phyloP scores from a whole-genome alignment of 2,113 vertebrate species.

The Leucopternis melanops region DNA sequence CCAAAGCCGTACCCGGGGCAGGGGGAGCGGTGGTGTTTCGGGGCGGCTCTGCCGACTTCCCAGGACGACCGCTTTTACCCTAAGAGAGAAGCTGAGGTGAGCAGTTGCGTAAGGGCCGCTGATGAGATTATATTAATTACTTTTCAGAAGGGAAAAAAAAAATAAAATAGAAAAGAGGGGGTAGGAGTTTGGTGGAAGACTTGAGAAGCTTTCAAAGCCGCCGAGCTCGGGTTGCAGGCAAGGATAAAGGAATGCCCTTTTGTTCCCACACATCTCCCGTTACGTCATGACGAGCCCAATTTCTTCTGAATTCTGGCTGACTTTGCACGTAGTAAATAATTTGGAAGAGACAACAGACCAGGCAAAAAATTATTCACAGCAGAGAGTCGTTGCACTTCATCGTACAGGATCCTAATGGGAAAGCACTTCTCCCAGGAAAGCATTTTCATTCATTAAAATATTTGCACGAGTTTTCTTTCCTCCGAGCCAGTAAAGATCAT shows the following conservation, averaged over 20 bases:
- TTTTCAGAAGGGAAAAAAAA: neutral
- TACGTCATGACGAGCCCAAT: slow-evolving; percentile 65
- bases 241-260: slow-evolving; percentile 70
- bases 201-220: slow-evolving; percentile 62
- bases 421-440: neutral
- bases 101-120: slow-evolving; percentile 58
- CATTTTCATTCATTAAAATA: neutral
- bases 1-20: neutral
- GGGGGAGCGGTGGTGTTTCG: neutral
- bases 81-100: slow-evolving; percentile 62
- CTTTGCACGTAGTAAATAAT: slow-evolving; percentile 34
- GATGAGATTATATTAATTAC: slow-evolving; percentile 64
- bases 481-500: neutral
- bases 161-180: neutral
- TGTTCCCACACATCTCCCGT: slow-evolving; percentile 76
- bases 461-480: neutral
- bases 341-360: neutral
- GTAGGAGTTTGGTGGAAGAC: slow-evolving; percentile 51
- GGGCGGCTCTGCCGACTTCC: neutral
- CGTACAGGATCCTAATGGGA: neutral
- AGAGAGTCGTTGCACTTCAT: neutral
- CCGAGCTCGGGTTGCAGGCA: slow-evolving; percentile 65
- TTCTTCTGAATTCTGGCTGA: slow-evolving; percentile 62
- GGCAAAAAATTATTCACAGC: neutral
- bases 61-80: neutral